Base-by-base conservation (phyloP, 1,140 invertebrate species). In the Drosophila bipectinata region DNA sequence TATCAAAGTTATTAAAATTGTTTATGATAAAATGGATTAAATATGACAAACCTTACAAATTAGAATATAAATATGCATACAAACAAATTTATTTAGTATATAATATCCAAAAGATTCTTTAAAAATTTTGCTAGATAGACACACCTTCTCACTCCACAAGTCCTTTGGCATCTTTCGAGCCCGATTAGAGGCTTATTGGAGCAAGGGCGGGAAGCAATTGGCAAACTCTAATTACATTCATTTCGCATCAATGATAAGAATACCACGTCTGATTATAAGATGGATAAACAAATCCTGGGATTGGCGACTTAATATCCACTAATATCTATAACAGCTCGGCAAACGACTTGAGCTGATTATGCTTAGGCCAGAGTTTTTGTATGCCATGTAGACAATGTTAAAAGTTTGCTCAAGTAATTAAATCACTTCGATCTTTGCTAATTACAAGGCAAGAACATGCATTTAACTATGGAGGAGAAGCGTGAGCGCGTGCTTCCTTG, bases 341-440 rank as follows among this genome's bases (percentile, higher is more conserved):
- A 67, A 80, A 77, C 77, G 72, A 51, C 54, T 67, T 21, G 37
- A 55, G 21, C 68, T 77, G 74, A 82, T 87, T 84, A 85, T 80
- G 68, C 41, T 3, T 61, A 72, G 74, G 32, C 34, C 72, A 62
- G 75, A 72, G 64, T 82, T 87, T 87, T 87, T 75, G 78, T 87
- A 82, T 87, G 82, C 78, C 83, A 62, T 72, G 75, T 76, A 87
- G 82, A 81, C 82, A 88, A 88, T 88, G 83, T 88, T 88, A 83
- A 83, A 88, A 88, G 84, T 88, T 88, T 88, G 77, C 72, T 39
- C 67, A 88, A 88, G 83, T 89, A 88, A 88, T 88, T 88, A 88
- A 88, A 88, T 88, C 83, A 88, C 83, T 88, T 88, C 84, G 83
- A 88, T 88, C 83, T 89, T 83, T 73, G 83, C 83, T 88, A 88